Base-by-base conservation (phyloP, 2,888 invertebrate genomes). In the Omphaloscelis lunosa region DNA sequence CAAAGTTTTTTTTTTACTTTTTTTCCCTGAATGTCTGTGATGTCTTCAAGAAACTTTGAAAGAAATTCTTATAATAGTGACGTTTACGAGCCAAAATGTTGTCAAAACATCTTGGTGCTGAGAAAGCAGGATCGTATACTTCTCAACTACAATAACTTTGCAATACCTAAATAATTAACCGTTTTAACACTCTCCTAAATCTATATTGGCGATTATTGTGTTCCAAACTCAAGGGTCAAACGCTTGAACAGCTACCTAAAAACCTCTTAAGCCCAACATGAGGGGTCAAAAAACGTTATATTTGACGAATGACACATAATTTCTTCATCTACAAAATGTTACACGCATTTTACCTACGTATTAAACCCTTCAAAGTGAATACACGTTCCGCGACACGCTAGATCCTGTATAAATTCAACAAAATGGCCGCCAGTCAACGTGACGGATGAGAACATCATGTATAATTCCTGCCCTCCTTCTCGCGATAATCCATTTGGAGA, bases 391-490 rank as follows among this genome's bases (percentile, higher is more conserved):
- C 56, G 73, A 81, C 72, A 65, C n/a, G 72, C 75, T 79, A 84
- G 79, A 71, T 45, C 34, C 70, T 82, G 72, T 82, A 86, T 86
- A 83, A 75, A 83, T 86, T 86, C 58, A 76, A 72, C 80, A 80
- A 86, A 83, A 88, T 79, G 82, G 86, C 86, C 77, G 76, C 77
- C 83, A 53, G 79, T 86, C 84, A 86, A 83, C 88, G 85, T 89
- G 90, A 90, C 86, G 86, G 85, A 90, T 89, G 89, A 79, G 75
- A 71, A 72, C 84, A 84, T 80, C 86, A 79, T 88, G 86, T 87
- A 87, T 89, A 88, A 88, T 87, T 80, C 81, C 77, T 75, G 59
- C 58, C 79, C 72, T 73, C 61, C 72, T 70, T 79, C 80, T 65
- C 67, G 67, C 61, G 69, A 84, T 83, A 87, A 86, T 87, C 84